Evolutionary conservation across 1,140 invertebrate genomes (phyloP).

Genomic region (Tetramorium simillimum): DNA sequence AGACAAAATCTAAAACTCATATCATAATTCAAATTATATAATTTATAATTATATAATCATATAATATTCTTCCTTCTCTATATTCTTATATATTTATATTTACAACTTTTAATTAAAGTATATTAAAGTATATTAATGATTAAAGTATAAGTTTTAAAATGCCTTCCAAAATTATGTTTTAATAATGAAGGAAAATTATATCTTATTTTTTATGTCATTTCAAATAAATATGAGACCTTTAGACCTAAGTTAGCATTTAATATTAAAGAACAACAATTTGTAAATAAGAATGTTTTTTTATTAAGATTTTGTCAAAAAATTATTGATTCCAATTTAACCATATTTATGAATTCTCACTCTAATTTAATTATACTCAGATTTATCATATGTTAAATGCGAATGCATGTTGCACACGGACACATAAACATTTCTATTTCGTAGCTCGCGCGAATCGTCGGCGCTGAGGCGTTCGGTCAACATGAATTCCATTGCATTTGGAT

Average conservation of each 20-base stretch:
- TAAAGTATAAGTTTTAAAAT: background rate
- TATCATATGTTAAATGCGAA: background rate
- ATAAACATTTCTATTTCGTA: background rate
- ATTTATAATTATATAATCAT: background rate
- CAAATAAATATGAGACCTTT: too few species aligned
- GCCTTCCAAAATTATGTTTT: background rate
- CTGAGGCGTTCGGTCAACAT: background rate
- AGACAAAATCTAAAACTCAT: background rate
- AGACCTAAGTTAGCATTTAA: too few species aligned
- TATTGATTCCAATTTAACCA: background rate
- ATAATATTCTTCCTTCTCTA: background rate
- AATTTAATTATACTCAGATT: background rate
- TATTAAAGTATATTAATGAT: too few species aligned
- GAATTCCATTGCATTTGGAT: constrained; percentile 34
- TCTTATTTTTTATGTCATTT: background rate
- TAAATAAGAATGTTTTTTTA: background rate
- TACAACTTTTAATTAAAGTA: background rate
- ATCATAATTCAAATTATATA: background rate
- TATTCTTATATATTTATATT: background rate
- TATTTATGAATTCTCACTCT: background rate
- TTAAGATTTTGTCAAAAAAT: background rate
- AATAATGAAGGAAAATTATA: too few species aligned
- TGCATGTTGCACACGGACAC: too few species aligned
- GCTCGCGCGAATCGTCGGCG: constrained; percentile 23
- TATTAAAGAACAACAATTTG: background rate